Evolutionary conservation across 2,888 invertebrate species (phyloP).

Genomic region (Eupithecia dodoneata): DNA sequence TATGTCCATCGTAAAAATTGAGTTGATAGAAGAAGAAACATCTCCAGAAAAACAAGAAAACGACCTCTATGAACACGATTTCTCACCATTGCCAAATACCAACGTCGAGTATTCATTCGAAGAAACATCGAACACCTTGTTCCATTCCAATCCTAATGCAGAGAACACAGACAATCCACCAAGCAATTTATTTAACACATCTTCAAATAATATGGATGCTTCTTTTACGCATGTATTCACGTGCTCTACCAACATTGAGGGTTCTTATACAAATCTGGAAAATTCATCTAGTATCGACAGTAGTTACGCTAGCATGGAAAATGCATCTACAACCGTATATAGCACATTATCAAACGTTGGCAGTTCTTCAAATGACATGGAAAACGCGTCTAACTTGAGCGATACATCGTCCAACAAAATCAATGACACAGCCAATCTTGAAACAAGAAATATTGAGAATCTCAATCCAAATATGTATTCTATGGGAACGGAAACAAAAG

Average conservation of each 20-base stretch:
- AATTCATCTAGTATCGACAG: constrained; percentile 26
- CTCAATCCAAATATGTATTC: constrained; percentile 17
- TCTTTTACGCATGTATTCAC: constrained; percentile 27
- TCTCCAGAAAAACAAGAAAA: constrained; percentile 58
- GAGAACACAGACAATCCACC: constrained; percentile 15
- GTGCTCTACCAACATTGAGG: constrained; percentile 16
- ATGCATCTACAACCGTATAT: constrained; percentile 24
- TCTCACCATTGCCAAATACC: constrained; percentile 36
- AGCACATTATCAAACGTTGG: constrained; percentile 20
- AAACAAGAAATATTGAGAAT: constrained; percentile 12
- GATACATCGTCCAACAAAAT: constrained; percentile 12
- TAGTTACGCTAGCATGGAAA: constrained; percentile 29
- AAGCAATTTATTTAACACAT: constrained; percentile 17
- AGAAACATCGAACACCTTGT: constrained; percentile 27
- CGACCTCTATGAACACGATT: constrained; percentile 49
- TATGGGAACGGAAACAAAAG: constrained; percentile 19
- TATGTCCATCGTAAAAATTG: constrained; percentile 63
- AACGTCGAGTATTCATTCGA: constrained; percentile 33
- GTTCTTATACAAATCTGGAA: constrained; percentile 20
- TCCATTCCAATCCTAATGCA: constrained; percentile 22
- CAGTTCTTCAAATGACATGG: constrained; percentile 21
- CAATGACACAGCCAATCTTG: constrained; percentile 2
- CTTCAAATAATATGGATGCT: constrained; percentile 21
- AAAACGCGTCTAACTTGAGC: constrained; percentile 13
- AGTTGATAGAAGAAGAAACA: constrained; percentile 65